A percentile compares a stretch with the other conserved stretches of the same genome.
These are phyloP conservation scores for Eupithecia centaureata DNA, from an alignment of 2,888 invertebrate species.

Conservation along the genomic window DNA sequence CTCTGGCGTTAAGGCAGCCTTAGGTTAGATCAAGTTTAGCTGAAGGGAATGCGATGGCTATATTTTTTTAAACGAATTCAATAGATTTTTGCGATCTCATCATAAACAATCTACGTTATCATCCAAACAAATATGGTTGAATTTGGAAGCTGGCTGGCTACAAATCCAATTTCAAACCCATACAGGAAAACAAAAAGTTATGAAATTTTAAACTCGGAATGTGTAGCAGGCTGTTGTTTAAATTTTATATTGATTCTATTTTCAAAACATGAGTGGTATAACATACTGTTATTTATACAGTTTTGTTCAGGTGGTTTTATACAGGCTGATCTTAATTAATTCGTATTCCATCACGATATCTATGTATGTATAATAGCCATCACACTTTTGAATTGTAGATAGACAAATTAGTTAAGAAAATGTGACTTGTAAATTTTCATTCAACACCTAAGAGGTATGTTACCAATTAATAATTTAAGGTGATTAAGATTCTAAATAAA, in stretches of 20 bases:
- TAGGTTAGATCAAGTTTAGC: slow-evolving; percentile 33
- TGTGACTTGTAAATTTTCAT: slow-evolving; percentile 27
- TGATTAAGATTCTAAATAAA: slow-evolving; percentile 42
- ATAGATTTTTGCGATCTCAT: not conserved
- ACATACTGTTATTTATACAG: not conserved
- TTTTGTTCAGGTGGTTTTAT: not conserved
- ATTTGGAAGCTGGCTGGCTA: not conserved
- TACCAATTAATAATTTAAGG: slow-evolving; percentile 39
- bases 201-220: slow-evolving; percentile 1
- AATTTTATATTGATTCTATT: not conserved
- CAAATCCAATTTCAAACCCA: too few relatives aligned
- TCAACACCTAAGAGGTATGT: slow-evolving; percentile 42
- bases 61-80: not conserved
- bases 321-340: not conserved
- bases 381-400: slow-evolving; percentile 26
- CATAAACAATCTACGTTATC: not conserved
- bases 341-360: not conserved
- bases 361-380: not conserved
- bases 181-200: too few relatives aligned
- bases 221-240: not conserved
- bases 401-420: slow-evolving; percentile 26
- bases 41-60: slow-evolving; percentile 27
- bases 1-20: slow-evolving; percentile 75
- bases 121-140: not conserved
- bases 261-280: not conserved